Evolutionary conservation across 2,113 vertebrate species (phyloP).

Genomic region (Carassius gibelio): DNA sequence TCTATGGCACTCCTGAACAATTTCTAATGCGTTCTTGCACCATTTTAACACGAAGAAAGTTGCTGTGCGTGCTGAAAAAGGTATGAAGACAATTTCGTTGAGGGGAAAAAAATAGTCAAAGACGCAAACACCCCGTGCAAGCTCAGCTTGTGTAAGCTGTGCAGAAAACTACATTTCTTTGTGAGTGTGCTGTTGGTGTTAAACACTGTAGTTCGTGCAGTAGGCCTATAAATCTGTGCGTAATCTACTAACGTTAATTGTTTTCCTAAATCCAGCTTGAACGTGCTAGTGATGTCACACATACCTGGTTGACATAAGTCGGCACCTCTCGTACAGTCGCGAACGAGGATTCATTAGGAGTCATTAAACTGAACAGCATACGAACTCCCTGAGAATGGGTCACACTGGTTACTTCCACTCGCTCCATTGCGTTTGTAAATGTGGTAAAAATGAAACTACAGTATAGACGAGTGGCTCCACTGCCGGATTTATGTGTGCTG

Average conservation of each 20-base stretch:
- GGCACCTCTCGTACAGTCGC: slow-evolving; percentile 81
- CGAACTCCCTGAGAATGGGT: slow-evolving; percentile 72
- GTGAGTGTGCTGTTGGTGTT: not conserved
- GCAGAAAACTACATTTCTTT: not conserved
- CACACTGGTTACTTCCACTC: not conserved
- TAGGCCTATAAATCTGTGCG: not conserved
- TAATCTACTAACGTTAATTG: not conserved
- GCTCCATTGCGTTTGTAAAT: not conserved
- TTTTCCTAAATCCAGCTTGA: not conserved
- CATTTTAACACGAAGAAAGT: not conserved
- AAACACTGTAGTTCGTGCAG: not conserved
- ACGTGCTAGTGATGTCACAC: slow-evolving; percentile 39
- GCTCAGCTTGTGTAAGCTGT: not conserved
- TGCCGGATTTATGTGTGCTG: not conserved
- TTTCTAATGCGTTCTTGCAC: too few species aligned
- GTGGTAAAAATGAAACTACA: not conserved
- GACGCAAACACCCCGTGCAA: not conserved
- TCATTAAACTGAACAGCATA: slow-evolving; percentile 80
- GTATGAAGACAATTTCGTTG: not conserved
- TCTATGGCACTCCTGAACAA: not conserved
- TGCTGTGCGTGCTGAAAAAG: not conserved
- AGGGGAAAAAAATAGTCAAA: too few species aligned
- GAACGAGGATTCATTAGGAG: slow-evolving; percentile 83
- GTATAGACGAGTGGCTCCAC: not conserved
- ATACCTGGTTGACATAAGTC: slow-evolving; percentile 84